Evolutionary conservation across 2,888 invertebrate species (phyloP), one percentile per base, ranked within the genome.

Genomic region (Polydrusus cervinus): DNA sequence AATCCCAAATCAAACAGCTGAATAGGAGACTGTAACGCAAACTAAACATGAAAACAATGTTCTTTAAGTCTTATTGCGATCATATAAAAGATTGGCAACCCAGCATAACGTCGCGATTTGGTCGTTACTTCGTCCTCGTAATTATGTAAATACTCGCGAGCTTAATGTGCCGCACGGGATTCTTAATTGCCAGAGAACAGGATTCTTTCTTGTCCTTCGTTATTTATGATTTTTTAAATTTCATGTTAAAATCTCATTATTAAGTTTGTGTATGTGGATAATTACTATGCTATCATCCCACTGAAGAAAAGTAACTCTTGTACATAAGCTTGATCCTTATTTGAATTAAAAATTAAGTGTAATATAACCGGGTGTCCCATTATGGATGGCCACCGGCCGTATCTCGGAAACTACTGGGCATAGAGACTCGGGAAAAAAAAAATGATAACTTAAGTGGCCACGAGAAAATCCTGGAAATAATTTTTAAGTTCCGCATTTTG

Each of bases 131-230:
- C 18, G 51, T 70, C 51, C 61, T 61, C 49, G 38, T 60, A 70
- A 70, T 70, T 70, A 70, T 70, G 61, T 70, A 70, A 70, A 70
- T 70, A 70, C 61, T 61, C 57, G 60, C 43, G 20, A 51, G 66
- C 53, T 40, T 66, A 66, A 66, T 66, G 53, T 53, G 40, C 66
- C 40, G 66, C 66, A 34, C 66, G 66, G 51, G 66, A 66, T 66
- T 66, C 40, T 66, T 66, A 66, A 66, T 66, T 66, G 66, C 51
- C 66, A 40, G 38, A 34, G 66, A 66, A 66, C 66, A 51, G 11
- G 30, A 66, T 51, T 66, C 66, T 51, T 66, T 66, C 53, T 40
- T 18, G 66, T 66, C 38, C 11, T 51, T n/a, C 57, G 16, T 53
- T 66, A 53, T 66, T 66, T 40, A 53, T 20, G 40, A 53, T 66